A percentile compares a stretch with the other conserved stretches of the same genome.
These are phyloP conservation scores for Falco novaeseelandiae DNA, from an alignment of 2,797 vertebrate genomes.

Conservation along the genomic window DNA sequence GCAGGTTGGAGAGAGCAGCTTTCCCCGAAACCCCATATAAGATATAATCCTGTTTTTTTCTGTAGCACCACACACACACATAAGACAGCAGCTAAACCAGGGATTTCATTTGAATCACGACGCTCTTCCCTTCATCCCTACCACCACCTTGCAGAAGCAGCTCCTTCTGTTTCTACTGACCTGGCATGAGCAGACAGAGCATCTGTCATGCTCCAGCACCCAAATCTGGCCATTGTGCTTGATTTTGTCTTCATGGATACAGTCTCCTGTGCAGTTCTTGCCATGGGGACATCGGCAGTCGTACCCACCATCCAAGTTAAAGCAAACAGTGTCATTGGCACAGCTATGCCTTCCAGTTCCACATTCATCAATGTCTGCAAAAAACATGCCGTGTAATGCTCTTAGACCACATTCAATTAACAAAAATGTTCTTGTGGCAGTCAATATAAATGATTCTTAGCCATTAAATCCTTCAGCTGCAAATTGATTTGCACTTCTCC, in stretches of 20 bases:
- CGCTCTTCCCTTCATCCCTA: not conserved
- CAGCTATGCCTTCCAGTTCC: slow-evolving; percentile 92
- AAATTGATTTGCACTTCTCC: slow-evolving; percentile 44
- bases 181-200: slow-evolving; percentile 97
- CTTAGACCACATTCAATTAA: slow-evolving; percentile 41
- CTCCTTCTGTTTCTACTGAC: slow-evolving; percentile 75
- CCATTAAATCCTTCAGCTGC: slow-evolving; percentile 5
- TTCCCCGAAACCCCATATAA: not conserved
- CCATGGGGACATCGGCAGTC: slow-evolving; percentile 97
- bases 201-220: slow-evolving; percentile 95
- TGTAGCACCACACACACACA: not conserved
- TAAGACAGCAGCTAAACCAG: not conserved
- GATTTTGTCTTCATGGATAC: slow-evolving; percentile 91
- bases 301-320: slow-evolving; percentile 97
- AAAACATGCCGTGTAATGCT: slow-evolving; percentile 29
- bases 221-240: slow-evolving; percentile 98
- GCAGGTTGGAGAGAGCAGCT: not conserved
- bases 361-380: slow-evolving; percentile 95
- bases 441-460: not conserved
- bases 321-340: slow-evolving; percentile 95
- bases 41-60: not conserved
- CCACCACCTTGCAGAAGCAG: not conserved
- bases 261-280: slow-evolving; percentile 97
- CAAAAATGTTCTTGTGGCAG: not conserved
- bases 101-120: not conserved